Evolutionary conservation across 2,113 vertebrate species (phyloP), one percentile per base, ranked within the genome.

Genomic region (Phoxinus phoxinus): DNA sequence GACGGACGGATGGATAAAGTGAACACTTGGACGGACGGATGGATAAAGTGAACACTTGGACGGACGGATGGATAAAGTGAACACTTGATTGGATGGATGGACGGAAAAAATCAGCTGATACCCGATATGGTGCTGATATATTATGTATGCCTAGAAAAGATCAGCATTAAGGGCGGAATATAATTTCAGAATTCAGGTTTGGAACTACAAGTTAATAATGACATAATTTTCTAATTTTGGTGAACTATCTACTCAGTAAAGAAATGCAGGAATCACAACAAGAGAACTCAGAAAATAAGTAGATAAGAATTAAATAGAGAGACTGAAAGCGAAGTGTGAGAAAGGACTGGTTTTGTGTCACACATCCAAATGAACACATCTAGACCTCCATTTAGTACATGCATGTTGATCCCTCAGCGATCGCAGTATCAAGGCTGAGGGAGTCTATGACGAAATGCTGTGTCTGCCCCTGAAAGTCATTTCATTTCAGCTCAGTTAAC

Each of bases 401-500:
- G 27, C 63, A 67, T 9, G 63, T 32, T 67, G 27, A 67, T 67
- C 25, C 46, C 56, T 71, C 2, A 19, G 73, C 8, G 15, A 67
- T 17, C 23, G 19, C 32, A 88, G 25, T 53, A 76, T 59, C 30
- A 23, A 9, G 9, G 56, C 51, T 73, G 63, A 71, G 17, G 35
- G 12, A 46, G 46, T 76, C 3, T 27, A 41, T 51, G 12, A 53
- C 1, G 13, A 30, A 21, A n/a, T 15, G 41, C 21, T 53, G 32
- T 8, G 46, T n/a, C 37, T 76, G 46, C 27, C 53, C 25, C 7
- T 41, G 76, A 84, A 79, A 76, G 21, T 48, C 71, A 81, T 84
- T 88, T 86, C 23, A 86, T 84, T 84, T 84, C 73, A 79, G 3
- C 85, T 25, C 53, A 76, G 59, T 84, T 84, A 86, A 72, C 35